Evolutionary conservation across 2,113 vertebrate species (phyloP).

Genomic region (Triplophysa siluroides): DNA sequence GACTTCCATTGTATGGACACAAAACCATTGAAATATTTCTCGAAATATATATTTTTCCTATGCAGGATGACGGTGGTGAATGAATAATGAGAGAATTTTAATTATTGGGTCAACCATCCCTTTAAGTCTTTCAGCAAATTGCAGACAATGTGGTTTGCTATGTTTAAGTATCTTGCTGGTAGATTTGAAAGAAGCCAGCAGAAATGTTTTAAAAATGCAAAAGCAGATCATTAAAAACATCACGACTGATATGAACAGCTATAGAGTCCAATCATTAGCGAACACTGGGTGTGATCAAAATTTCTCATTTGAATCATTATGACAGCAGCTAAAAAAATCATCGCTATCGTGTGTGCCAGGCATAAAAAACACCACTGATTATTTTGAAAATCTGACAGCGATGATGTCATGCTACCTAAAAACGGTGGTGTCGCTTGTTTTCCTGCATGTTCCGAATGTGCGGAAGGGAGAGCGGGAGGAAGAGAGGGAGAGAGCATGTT

Average conservation of each 20-base stretch:
- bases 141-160: not conserved
- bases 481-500: constrained; percentile 34
- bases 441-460: constrained; percentile 17
- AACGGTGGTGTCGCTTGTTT: constrained; percentile 30
- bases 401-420: constrained; percentile 43
- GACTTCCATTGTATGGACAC: too few species aligned
- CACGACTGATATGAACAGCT: constrained; percentile 3
- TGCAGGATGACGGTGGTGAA: too few species aligned
- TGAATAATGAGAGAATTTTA: too few species aligned
- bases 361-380: constrained; percentile 26
- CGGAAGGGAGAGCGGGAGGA: constrained; percentile 5
- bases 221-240: constrained; percentile 27
- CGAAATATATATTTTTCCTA: too few species aligned
- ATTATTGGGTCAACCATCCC: too few species aligned
- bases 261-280: not conserved
- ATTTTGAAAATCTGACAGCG: constrained; percentile 41
- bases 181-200: constrained; percentile 12
- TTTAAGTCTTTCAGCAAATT: not conserved
- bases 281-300: constrained; percentile 28
- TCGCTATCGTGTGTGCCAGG: constrained; percentile 8
- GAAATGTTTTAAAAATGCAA: not conserved
- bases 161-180: not conserved
- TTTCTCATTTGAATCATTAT: constrained; percentile 19
- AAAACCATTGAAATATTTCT: too few species aligned
- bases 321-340: constrained; percentile 25